Base-by-base conservation (phyloP, 2,797 vertebrate species). In the Threskiornis aethiopicus region DNA sequence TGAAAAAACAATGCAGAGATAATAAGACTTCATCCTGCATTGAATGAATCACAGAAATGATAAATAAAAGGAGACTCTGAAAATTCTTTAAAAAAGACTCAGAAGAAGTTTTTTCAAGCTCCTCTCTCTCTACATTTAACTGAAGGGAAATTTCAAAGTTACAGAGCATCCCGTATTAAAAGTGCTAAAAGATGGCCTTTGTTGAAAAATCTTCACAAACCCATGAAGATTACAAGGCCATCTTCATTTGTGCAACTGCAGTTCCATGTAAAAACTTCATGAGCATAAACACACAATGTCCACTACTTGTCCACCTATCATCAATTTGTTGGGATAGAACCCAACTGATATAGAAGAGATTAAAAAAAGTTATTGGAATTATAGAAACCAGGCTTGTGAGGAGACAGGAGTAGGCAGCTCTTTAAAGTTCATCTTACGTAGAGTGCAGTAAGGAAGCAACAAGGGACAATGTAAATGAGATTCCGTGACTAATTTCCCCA, bases 381-480 rank as follows among this genome's bases (percentile, higher is more conserved):
- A 59, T 1, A 95, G 71, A 75, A 93, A 66, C 5, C 33, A 81
- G 52, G 33, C 16, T 57, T 59, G 13, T 80, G 64, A 93, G 55
- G 70, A 90, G 55, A 70, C 66, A 87, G 59, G 66, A 95, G 86
- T 79, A 82, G 83, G 90, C 85, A 96, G 88, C 28, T 87, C 78
- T 83, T 87, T 89, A 85, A 94, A 95, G 91, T 83, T 95, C 81
- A 90, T 87, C 41, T 84, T 89, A 58, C 10, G 14, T 62, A 85
- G 35, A 89, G 57, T 87, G 77, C 78, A 75, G 37, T 33, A 67
- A 83, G 57, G 65, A 87, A 94, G 59, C 39, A 93, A 69, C 62
- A 71, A 92, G 89, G 90, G 93, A 94, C 84, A 93, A 90, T 59
- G 82, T 58, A 95, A 96, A 96, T 97, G 87, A 96, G 81, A 94